A percentile compares a stretch with the other conserved stretches of the same genome.
phyloP scores from a whole-genome alignment of 2,888 invertebrate genomes.

The Ormyrus rosae region DNA sequence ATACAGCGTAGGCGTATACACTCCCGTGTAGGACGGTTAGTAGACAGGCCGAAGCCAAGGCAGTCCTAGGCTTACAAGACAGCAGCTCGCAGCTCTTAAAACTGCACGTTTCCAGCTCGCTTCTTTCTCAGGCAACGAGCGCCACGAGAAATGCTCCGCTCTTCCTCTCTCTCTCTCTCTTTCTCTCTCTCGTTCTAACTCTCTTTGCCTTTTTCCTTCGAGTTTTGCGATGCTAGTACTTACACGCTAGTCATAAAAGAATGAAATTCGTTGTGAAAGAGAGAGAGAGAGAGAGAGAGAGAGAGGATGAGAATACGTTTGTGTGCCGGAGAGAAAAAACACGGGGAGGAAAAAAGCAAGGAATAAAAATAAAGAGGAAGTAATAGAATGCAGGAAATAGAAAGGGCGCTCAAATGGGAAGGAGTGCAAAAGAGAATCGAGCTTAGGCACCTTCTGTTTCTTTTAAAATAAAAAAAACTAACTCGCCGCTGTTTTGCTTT shows the following conservation, averaged over 20 bases:
- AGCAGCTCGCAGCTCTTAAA: conserved; percentile 30
- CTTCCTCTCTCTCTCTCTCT: not conserved
- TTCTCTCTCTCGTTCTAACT: conserved; percentile 1
- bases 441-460: conserved; percentile 3
- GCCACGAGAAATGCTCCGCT: not conserved
- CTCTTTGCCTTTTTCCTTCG: not conserved
- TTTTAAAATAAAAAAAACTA: not conserved
- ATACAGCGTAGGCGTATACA: not conserved
- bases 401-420: not conserved
- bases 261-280: conserved; percentile 35
- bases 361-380: conserved; percentile 17
- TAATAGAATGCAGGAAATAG: not conserved
- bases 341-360: conserved; percentile 1
- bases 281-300: not conserved
- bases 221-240: conserved; percentile 18
- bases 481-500: not conserved
- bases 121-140: not conserved
- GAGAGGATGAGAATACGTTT: not conserved
- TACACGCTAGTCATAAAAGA: conserved; percentile 34
- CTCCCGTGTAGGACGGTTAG: not conserved
- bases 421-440: conserved; percentile 1
- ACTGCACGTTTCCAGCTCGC: conserved; percentile 21
- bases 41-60: not conserved
- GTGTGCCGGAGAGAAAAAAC: not conserved
- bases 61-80: not conserved